A percentile compares a stretch with the other conserved stretches of the same genome.
phyloP scores from a whole-genome alignment of 1,140 invertebrate species.

The Heliothis virescens region DNA sequence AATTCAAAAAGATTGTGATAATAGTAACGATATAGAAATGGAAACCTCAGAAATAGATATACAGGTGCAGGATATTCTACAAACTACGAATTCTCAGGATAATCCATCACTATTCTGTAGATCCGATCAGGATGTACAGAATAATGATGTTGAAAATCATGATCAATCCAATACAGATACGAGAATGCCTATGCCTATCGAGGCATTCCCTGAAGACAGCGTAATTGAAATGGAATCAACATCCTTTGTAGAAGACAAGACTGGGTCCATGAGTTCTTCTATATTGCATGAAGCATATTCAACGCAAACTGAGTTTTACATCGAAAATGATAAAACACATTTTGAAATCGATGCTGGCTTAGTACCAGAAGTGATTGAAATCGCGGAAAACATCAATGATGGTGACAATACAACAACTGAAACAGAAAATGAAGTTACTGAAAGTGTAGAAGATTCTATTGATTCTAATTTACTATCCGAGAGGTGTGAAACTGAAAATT shows the following conservation, averaged over 20 bases:
- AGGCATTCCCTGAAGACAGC: background rate
- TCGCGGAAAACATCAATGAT: background rate
- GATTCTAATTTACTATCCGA: background rate
- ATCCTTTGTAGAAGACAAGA: background rate
- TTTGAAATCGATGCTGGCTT: background rate
- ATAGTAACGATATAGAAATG: background rate
- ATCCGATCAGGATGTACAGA: no score
- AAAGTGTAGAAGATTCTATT: background rate
- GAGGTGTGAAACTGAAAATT: background rate
- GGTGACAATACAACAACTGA: background rate
- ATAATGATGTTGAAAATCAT: background rate
- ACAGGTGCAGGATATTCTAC: no score
- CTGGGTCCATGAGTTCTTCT: background rate
- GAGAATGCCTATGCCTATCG: background rate
- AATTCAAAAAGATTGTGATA: background rate
- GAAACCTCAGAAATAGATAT: background rate
- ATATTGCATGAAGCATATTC: background rate
- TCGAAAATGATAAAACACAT: background rate
- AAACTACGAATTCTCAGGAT: no score
- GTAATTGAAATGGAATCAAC: background rate
- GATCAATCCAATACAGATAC: no score
- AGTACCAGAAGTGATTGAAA: background rate
- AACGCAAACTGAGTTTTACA: slow-evolving; percentile 16
- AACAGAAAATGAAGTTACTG: background rate
- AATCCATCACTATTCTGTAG: no score